Percentiles rank a stretch among this genome's conserved stretches.
Conservation (phyloP, 2,113 vertebrate genomes). For the Australoheros scitulus region DNA sequence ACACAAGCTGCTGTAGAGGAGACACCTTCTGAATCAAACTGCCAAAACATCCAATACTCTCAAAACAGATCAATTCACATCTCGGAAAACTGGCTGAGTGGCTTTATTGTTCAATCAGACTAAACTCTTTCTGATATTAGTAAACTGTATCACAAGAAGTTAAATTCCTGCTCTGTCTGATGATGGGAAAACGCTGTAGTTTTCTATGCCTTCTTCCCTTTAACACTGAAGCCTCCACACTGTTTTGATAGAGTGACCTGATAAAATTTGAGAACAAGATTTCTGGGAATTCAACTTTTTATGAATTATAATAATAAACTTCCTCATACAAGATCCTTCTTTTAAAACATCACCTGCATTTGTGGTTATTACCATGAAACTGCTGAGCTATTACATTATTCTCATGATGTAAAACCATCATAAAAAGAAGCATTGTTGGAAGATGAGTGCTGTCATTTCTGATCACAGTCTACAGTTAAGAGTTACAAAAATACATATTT, state of each 20-base stretch:
- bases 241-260: neutral
- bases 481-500: neutral
- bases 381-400: neutral
- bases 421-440: neutral
- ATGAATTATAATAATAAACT: neutral
- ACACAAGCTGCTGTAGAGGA: neutral
- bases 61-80: neutral
- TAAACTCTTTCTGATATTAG: too few relatives aligned
- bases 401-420: neutral
- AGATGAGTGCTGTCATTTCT: neutral
- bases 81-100: neutral
- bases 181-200: neutral
- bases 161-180: neutral
- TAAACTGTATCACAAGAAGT: neutral
- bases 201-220: neutral
- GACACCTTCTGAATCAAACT: neutral
- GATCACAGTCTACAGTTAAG: neutral
- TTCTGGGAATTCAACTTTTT: neutral
- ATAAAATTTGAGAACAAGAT: neutral
- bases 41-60: neutral
- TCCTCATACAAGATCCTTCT: neutral
- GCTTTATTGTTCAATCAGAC: neutral
- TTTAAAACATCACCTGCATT: neutral
- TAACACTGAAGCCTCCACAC: neutral
- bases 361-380: neutral